Evolutionary conservation across 2,113 vertebrate genomes (phyloP).

Genomic region (Paraplagusia blochii): DNA sequence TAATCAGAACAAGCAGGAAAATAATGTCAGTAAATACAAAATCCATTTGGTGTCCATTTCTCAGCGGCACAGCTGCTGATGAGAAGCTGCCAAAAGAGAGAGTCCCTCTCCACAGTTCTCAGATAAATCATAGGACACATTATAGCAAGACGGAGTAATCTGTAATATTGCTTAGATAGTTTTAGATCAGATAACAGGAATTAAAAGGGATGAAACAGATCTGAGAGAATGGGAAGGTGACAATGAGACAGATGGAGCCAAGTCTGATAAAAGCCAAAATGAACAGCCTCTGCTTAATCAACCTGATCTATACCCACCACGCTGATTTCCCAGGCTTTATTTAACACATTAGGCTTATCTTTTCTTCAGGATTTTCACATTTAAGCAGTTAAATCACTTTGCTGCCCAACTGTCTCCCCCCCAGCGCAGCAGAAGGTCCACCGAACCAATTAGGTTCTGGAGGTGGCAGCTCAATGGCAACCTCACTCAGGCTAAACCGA

Average conservation of each 20-base stretch:
- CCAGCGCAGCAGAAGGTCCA: background rate
- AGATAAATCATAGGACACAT: slow-evolving; percentile 42
- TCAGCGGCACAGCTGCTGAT: slow-evolving; percentile 24
- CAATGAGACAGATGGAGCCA: slow-evolving; percentile 26
- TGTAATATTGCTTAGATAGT: slow-evolving; percentile 52
- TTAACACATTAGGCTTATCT: background rate
- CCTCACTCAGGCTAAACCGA: background rate
- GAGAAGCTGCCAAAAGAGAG: slow-evolving; percentile 24
- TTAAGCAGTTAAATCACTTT: slow-evolving; percentile 7
- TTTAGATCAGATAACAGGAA: slow-evolving; percentile 53
- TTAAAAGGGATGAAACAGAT: slow-evolving; percentile 50
- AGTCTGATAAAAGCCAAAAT: slow-evolving; percentile 6
- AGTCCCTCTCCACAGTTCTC: slow-evolving; percentile 42
- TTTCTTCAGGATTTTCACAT: background rate
- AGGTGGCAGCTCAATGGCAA: slow-evolving; percentile 12
- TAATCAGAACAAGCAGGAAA: too few species aligned
- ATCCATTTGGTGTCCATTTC: too few species aligned
- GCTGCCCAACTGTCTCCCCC: background rate
- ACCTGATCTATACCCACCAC: slow-evolving; percentile 24
- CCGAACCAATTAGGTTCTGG: slow-evolving; percentile 1
- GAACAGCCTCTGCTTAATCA: slow-evolving; percentile 52
- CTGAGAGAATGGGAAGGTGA: slow-evolving; percentile 27
- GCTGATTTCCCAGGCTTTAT: slow-evolving; percentile 12
- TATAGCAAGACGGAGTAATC: slow-evolving; percentile 51
- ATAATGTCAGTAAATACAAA: too few species aligned